Base-by-base conservation (phyloP, 2,888 invertebrate species). In the Amphipoea oculea region DNA sequence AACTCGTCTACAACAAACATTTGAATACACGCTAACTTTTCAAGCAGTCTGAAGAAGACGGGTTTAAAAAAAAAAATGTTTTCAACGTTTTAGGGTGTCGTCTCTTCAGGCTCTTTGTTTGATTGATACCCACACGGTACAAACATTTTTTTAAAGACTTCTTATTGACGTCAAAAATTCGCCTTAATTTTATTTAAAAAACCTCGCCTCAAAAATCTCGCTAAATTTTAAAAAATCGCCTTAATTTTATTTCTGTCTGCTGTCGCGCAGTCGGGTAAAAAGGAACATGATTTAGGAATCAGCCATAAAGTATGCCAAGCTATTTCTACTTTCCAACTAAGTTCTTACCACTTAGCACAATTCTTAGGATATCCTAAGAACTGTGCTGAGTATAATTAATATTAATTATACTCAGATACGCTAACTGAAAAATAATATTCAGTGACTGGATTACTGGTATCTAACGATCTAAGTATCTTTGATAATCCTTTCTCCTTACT, bases 371-470 rank as follows among this genome's bases (percentile, higher is more conserved):
- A 29, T 29, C 29, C 29, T 29, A 29, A 29, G 29, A 29, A 29
- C 29, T 29, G 29, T 29, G 29, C 29, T 29, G 29, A 29, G 29
- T 29, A 29, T 29, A 29, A 29, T 29, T 29, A 29, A 29, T 29
- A 9, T 17, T 51, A 12, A 40, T 51, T 74, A 57, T 42, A 14
- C 36, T 75, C 4, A 20, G 23, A 40, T 48, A 7, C 0, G 40
- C 5, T 65, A 54, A 65, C 9, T 63, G 12, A 11, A 66, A 40
- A 78, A 40, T 67, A 40, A 79, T 66, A 20, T 48, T 48, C 42
- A 66, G 12, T n/a, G 23, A 51, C 23, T 51, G 17, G 42, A 23
- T 45, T 36, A 48, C 17, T 36, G 14, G 14, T 73, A 7, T 51
- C 12, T 57, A 4, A 42, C 40, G 3, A 45, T 11, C 45, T 48